Percentiles rank a stretch among this genome's conserved stretches.
Evolutionary conservation across 2,888 invertebrate genomes (phyloP).

Genomic region (Candidula unifasciata): DNA sequence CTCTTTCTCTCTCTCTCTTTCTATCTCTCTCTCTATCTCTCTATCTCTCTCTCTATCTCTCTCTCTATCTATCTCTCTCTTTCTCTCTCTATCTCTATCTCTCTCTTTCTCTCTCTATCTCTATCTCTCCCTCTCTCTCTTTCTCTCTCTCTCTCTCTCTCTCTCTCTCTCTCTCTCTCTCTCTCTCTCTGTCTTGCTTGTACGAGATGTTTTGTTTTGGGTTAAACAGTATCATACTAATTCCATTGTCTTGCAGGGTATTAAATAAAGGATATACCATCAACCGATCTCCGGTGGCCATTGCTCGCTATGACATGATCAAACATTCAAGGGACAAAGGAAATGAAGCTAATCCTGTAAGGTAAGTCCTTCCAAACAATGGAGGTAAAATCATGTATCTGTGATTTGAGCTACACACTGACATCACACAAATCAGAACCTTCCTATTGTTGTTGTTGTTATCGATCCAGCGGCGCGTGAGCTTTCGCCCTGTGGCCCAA

Average conservation of each 20-base stretch:
- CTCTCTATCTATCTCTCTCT: neutral
- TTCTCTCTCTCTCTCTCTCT: neutral
- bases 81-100: neutral
- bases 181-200: neutral
- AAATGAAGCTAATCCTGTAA: conserved; percentile 27
- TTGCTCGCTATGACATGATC: conserved; percentile 41
- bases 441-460: too few species aligned
- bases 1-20: neutral
- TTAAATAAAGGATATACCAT: neutral
- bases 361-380: conserved; percentile 9
- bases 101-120: neutral
- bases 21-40: neutral
- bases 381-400: too few species aligned
- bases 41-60: too few species aligned
- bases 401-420: too few species aligned
- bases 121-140: neutral
- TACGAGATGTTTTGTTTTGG: too few species aligned
- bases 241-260: neutral
- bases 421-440: too few species aligned
- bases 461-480: too few species aligned
- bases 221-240: too few species aligned
- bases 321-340: conserved; percentile 34
- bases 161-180: neutral
- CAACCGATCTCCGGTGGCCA: neutral
- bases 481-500: too few species aligned